A percentile compares a stretch with the other conserved stretches of the same genome.
These are phyloP conservation scores for Corythornis madagascariensis DNA, from an alignment of 2,113 vertebrate genomes.

Conservation along the genomic window DNA sequence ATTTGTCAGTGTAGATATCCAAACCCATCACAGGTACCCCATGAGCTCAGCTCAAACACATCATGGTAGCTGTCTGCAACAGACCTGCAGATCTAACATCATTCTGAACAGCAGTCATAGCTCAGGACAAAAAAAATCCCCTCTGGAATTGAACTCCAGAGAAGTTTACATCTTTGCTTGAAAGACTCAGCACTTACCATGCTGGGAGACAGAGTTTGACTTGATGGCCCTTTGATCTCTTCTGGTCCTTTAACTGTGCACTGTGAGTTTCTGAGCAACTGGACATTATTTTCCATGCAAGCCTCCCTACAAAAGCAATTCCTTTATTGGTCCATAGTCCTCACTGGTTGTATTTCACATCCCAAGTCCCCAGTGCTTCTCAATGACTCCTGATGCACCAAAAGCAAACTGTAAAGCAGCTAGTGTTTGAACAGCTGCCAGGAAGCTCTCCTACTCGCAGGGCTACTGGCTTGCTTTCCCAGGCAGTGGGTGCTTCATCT, in stretches of 20 bases:
- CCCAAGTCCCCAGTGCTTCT: neutral
- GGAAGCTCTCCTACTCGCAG: conserved; percentile 32
- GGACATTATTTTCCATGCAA: conserved; percentile 1
- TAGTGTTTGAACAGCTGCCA: conserved; percentile 64
- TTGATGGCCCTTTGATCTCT: neutral
- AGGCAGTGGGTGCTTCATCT: conserved; percentile 63
- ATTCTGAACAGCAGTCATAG: neutral
- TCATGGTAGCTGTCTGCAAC: neutral
- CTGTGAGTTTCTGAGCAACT: neutral
- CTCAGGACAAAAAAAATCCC: neutral
- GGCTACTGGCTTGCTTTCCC: conserved; percentile 59
- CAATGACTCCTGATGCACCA: neutral
- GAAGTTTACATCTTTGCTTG: neutral
- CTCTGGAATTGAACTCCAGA: neutral
- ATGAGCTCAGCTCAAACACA: neutral
- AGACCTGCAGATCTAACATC: neutral
- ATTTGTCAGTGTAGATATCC: neutral
- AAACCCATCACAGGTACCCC: neutral
- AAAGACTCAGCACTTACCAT: neutral
- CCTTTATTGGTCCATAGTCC: neutral
- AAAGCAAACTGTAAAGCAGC: neutral
- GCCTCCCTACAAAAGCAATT: neutral
- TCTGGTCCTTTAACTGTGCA: neutral
- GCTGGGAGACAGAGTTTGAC: neutral
- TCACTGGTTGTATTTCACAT: conserved; percentile 25